Base-by-base conservation (phyloP, 2,888 invertebrate genomes). In the Dasypolia templi region DNA sequence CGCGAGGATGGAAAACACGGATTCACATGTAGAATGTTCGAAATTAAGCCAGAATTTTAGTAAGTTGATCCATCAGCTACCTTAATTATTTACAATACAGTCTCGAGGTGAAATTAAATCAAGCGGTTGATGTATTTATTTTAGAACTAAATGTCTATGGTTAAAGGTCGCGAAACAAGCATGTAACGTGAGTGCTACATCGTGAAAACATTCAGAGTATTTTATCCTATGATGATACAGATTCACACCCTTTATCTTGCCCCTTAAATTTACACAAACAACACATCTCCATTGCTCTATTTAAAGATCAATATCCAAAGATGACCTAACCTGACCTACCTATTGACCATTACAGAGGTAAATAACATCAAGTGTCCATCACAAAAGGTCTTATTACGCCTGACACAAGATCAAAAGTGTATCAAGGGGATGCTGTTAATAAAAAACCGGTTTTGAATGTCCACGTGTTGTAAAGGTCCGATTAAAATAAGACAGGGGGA, bases 401-500 rank as follows among this genome's bases (percentile, higher is more conserved):
- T 64, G 68, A 74, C 68, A 75, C 79, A 91, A 93, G 93, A 92
- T 91, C 91, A 91, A 91, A 93, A 90, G 83, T 93, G 86, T 90
- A 92, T 87, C 92, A 89, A 74, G 82, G 88, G 89, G 90, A 91
- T 85, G 85, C 87, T 90, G 86, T 76, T 71, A 14, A 68, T 1
- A 32, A 56, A 61, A 62, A 86, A 85, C 87, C 80, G 64, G 83
- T 82, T 77, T 72, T 26, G 39, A 65, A 46, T 83, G 76, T 79
- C 65, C 86, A 83, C 86, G 85, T 84, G 82, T 68, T 75, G 49
- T 2, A 81, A 81, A 83, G 81, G 82, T 81, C 89, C 92, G 91
- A 91, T 90, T 83, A 82, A 89, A 92, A 89, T 79, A 90, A 91
- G 90, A 93, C 72, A 91, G 86, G 84, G 91, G 91, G 93, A 93